Evolutionary conservation across 2,113 vertebrate genomes (phyloP).

Genomic region (Oryzias curvinotus): DNA sequence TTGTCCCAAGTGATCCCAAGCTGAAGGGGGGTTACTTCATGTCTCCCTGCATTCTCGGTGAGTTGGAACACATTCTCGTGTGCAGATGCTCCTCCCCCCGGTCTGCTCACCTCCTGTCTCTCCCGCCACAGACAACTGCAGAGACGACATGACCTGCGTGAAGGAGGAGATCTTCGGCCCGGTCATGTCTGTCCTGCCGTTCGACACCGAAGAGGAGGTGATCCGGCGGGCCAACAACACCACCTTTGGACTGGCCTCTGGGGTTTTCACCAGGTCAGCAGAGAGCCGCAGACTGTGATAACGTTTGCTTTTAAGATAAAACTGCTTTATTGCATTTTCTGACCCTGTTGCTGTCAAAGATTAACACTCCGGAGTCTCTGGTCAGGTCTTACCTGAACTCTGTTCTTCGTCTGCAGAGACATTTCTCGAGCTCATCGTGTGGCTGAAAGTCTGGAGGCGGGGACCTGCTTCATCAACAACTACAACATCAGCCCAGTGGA

Average conservation of each 20-base stretch:
- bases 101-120: neutral
- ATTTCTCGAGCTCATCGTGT: constrained; percentile 91
- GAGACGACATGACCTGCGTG: constrained; percentile 92
- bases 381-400: too few relatives aligned
- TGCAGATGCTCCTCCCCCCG: neutral
- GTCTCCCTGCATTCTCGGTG: constrained; percentile 91
- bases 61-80: constrained; percentile 15
- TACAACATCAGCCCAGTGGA: constrained; percentile 89
- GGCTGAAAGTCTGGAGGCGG: constrained; percentile 86
- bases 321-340: neutral
- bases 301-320: neutral
- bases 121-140: constrained; percentile 84
- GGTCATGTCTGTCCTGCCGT: constrained; percentile 93
- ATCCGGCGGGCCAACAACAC: constrained; percentile 88
- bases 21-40: constrained; percentile 90
- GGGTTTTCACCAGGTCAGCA: constrained; percentile 92
- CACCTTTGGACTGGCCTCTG: constrained; percentile 89
- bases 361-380: too few relatives aligned
- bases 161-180: constrained; percentile 98
- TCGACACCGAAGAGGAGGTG: constrained; percentile 92
- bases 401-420: constrained; percentile 75
- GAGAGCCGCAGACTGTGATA: neutral
- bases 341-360: neutral
- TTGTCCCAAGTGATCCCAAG: constrained; percentile 84
- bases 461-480: constrained; percentile 96